phyloP scores from a whole-genome alignment of 2,797 vertebrate genomes.

The Takifugu rubripes region DNA sequence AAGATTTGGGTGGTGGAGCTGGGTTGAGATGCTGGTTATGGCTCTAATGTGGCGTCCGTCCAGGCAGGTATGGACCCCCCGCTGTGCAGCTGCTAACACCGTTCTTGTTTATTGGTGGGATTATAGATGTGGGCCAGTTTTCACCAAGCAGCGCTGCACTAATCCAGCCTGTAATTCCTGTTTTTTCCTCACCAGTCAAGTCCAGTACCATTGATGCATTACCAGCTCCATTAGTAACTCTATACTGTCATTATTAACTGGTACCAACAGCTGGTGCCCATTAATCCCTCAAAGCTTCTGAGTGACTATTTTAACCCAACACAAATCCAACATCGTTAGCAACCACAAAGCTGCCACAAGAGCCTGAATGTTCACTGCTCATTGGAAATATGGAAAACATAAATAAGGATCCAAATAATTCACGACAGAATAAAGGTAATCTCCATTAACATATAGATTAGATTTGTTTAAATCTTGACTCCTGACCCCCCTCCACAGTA shows the following conservation, averaged over 20 bases:
- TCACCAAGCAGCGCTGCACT: constrained; percentile 8
- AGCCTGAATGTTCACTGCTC: constrained; percentile 3
- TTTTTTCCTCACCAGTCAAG: constrained; percentile 5
- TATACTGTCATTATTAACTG: constrained; percentile 13
- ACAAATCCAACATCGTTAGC: constrained; percentile 18
- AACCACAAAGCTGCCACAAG: constrained; percentile 17
- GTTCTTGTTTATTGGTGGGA: constrained; percentile 16
- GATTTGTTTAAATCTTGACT: too few relatives aligned
- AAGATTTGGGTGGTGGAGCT: constrained; percentile 35
- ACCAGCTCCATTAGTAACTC: constrained; percentile 18
- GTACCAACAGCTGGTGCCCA: constrained; percentile 40
- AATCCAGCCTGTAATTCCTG: constrained; percentile 10
- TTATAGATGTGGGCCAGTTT: constrained; percentile 13
- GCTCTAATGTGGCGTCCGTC: constrained; percentile 11
- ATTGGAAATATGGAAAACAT: background rate
- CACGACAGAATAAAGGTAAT: too few relatives aligned
- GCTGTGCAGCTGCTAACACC: constrained; percentile 14
- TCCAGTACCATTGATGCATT: background rate
- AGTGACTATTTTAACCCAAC: constrained; percentile 5
- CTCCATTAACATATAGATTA: too few relatives aligned
- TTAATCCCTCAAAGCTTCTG: constrained; percentile 35
- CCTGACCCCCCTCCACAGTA: too few relatives aligned
- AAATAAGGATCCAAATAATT: too few relatives aligned
- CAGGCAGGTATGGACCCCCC: constrained; percentile 20
- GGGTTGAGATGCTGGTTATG: constrained; percentile 28